Evolutionary conservation across 2,888 invertebrate genomes (phyloP), one percentile per base, ranked within the genome.

Genomic region (Apamea anceps): DNA sequence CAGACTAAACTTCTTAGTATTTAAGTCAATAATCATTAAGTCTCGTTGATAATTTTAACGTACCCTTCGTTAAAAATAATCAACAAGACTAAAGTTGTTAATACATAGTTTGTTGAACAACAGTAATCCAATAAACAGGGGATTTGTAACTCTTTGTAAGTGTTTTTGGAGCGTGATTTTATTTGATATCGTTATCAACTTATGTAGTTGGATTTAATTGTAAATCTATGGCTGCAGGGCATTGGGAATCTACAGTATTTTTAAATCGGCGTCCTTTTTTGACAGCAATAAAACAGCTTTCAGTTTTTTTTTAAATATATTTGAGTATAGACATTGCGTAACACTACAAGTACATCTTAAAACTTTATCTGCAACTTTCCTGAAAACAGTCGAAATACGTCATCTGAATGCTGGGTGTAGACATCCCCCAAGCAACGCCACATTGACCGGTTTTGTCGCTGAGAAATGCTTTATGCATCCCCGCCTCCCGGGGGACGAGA

Each of bases 1-100:
- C n/a, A 51, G n/a, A 42, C 63, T 70, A 12, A 63, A 28, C 54
- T 68, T 60, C 63, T 51, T 32, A 67, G 60, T 37, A 65, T 42
- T 75, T 67, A 75, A 67, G 67, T 76, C 54, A 28, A 25, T 82
- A 76, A 67, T 81, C 21, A 15, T 60, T 66, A 51, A 68, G 62
- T 78, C 37, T 65, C 21, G 21, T 68, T 73, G 54, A 72, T 77
- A 32, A 68, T 72, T 72, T 66, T 66, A 75, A 15, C 51, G 12
- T 63, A 10, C 32, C 45, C 12, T 48, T 12, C 18, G 0, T 37
- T 3, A 18, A 54, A 54, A 71, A n/a, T 37, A 57, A 72, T 37
- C 18, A n/a, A 57, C 37, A 7, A 37, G 7, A 37, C 18, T 57
- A 21, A 77, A 63, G 12, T 68, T 42, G 1, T 62, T 28, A 72